These are phyloP conservation scores for Myrmecobius fasciatus DNA, from an alignment of 2,113 vertebrate genomes.

Conservation along the genomic window DNA sequence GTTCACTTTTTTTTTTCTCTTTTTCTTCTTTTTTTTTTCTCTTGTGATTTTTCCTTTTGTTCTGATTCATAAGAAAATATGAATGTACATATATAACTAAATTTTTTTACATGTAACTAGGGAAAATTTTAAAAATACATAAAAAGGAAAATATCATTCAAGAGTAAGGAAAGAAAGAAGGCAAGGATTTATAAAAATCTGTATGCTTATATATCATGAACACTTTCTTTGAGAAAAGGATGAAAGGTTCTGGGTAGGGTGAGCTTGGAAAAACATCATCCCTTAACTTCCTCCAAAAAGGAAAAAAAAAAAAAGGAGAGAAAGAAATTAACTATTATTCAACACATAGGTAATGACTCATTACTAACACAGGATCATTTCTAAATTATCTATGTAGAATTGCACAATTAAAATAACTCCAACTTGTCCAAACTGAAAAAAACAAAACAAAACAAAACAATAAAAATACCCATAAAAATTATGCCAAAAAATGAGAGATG, in stretches of 20 bases:
- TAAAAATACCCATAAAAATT: too few relatives aligned
- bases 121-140: too few relatives aligned
- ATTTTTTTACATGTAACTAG: too few relatives aligned
- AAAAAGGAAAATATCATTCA: background rate
- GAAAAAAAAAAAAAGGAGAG: background rate
- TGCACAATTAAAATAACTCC: too few relatives aligned
- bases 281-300: background rate
- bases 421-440: too few relatives aligned
- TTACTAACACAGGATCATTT: background rate
- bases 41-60: too few relatives aligned
- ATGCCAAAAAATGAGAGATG: too few relatives aligned
- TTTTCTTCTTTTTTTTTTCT: too few relatives aligned
- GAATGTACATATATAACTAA: too few relatives aligned
- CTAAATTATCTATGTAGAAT: background rate
- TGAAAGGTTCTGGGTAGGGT: background rate
- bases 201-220: background rate
- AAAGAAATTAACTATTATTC: background rate
- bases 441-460: too few relatives aligned
- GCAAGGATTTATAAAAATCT: background rate
- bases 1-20: too few relatives aligned
- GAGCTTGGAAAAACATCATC: background rate
- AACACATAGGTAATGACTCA: background rate
- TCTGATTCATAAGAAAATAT: too few relatives aligned
- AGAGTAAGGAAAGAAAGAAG: background rate
- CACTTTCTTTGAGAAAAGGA: background rate